Percentiles rank a stretch among this genome's conserved stretches.
Evolutionary conservation across 2,797 vertebrate genomes (phyloP).

Genomic region (Danio choprae): DNA sequence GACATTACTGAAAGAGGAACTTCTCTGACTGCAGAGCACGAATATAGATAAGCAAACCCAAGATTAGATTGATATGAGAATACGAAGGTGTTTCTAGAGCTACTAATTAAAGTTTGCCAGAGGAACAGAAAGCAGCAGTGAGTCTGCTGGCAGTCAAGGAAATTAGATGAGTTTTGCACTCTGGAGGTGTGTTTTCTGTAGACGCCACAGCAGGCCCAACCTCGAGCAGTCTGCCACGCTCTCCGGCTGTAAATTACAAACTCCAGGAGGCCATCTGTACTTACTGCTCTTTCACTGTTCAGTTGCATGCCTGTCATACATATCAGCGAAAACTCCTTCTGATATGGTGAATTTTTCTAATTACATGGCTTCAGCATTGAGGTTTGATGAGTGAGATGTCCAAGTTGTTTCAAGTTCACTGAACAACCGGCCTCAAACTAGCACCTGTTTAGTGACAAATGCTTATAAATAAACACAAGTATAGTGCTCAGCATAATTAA

Average conservation of each 20-base stretch:
- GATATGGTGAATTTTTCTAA: constrained; percentile 55
- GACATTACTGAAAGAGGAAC: background rate
- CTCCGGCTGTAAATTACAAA: constrained; percentile 73
- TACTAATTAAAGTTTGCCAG: constrained; percentile 21
- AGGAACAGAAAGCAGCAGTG: constrained; percentile 15
- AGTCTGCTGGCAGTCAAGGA: constrained; percentile 26
- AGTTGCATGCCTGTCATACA: constrained; percentile 57
- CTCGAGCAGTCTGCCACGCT: constrained; percentile 65
- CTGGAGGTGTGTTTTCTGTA: constrained; percentile 54
- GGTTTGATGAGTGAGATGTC: constrained; percentile 30
- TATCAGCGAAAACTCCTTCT: constrained; percentile 63
- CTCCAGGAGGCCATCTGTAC: constrained; percentile 71
- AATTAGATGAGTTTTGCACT: constrained; percentile 45
- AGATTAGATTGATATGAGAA: background rate
- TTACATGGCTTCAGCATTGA: background rate
- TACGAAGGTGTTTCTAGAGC: constrained; percentile 4
- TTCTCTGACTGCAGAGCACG: no score
- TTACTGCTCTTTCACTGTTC: constrained; percentile 57
- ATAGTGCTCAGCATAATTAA: no score
- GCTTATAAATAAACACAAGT: no score
- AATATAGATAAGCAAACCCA: background rate
- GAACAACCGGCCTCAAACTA: no score
- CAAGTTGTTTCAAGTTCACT: constrained; percentile 21
- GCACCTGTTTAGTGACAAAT: no score
- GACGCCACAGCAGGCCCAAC: constrained; percentile 48